Evolutionary conservation across 2,797 vertebrate species (phyloP).

Genomic region (Brotogeris chrysoptera): DNA sequence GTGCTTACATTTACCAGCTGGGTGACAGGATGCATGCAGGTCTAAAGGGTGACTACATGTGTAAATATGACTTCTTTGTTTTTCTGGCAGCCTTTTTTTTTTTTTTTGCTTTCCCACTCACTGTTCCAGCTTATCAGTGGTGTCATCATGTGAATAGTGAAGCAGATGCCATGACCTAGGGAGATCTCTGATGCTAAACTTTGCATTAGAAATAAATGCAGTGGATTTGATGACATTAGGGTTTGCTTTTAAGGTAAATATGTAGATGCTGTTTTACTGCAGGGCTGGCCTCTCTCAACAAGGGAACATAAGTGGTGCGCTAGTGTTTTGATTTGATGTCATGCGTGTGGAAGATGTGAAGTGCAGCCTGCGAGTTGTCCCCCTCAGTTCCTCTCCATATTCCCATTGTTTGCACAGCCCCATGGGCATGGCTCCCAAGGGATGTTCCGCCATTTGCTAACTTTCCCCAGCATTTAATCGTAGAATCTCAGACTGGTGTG

Average conservation of each 20-base stretch:
- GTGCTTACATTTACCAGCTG: background rate
- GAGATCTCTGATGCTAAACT: background rate
- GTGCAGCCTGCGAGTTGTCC: background rate
- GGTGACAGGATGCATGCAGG: background rate
- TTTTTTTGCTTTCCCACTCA: rapidly evolving
- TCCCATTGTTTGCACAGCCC: no score
- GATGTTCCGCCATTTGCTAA: background rate
- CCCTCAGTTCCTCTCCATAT: background rate
- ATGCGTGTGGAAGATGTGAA: rapidly evolving
- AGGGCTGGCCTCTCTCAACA: background rate
- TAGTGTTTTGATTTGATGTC: rapidly evolving
- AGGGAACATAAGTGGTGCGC: rapidly evolving
- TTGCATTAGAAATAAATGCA: rapidly evolving
- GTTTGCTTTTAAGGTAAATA: background rate
- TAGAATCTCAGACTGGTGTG: background rate
- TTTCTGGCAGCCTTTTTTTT: background rate
- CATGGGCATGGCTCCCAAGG: rapidly evolving
- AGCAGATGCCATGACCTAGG: background rate
- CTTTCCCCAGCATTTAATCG: background rate
- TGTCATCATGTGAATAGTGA: background rate
- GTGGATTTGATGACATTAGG: background rate
- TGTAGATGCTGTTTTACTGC: background rate
- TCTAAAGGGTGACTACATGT: background rate
- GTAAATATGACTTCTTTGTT: rapidly evolving
- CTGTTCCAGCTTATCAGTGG: background rate